Base-by-base conservation (phyloP, 2,888 invertebrate species). In the Gerris lacustris region DNA sequence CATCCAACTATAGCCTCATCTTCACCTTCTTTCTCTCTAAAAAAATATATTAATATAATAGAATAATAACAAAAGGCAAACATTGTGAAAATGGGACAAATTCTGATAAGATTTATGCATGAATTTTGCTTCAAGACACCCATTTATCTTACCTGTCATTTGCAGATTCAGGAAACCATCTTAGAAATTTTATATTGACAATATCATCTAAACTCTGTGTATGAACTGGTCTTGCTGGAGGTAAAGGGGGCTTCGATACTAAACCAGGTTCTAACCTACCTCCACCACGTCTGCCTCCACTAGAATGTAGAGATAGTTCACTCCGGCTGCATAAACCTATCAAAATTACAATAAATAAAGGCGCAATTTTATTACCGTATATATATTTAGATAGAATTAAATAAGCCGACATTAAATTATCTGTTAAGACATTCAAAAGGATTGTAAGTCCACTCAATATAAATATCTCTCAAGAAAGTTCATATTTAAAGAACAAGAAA, bases 121-220 rank as follows among this genome's bases (percentile, higher is more conserved):
- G 1, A 31, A 31, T 31, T 31, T 31, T 31, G 31, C 4, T 31
- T 31, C 4, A 31, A 31, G 31, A 31, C 31, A 31, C 31, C 31
- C 31, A 31, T 31, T 31, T 31, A 31, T 31, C 31, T 31, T 55
- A 55, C 55, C 55, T 55, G 15, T 55, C 55, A 55, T 9, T 11
- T 55, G 55, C 55, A 2, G 77, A 74, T 66, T 77, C 76, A 6
- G 77, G 77, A 70, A 78, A 77, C 78, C 78, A 78, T 7, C 76
- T 74, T 69, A 77, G 77, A 70, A 78, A 77, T 71, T 78, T 77
- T 6, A 77, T 72, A 62, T 77, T 77, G n/a, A 77, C 74, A 11
- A 77, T 74, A 64, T 78, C 76, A 67, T 77, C 77, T 31, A 69
- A 66, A 31, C 68, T 71, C 67, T 71, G 69, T 45, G 66, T 66